Conservation (phyloP, 1,140 invertebrate species). For the Thrips palmi region DNA sequence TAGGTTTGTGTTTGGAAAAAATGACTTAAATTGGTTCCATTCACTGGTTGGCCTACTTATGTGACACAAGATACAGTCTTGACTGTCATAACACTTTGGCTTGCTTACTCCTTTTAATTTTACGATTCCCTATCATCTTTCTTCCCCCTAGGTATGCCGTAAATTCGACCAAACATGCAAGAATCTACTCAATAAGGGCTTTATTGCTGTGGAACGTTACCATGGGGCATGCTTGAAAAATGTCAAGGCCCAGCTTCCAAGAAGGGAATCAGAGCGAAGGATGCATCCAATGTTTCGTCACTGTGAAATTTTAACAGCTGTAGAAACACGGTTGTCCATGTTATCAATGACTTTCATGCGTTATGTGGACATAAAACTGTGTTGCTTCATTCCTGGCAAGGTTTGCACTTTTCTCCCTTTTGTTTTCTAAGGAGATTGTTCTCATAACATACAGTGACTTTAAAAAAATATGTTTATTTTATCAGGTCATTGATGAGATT, state of each 20-base stretch:
- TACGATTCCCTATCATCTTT: too few relatives aligned
- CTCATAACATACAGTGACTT: constrained; percentile 5
- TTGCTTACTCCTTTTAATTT: constrained; percentile 8
- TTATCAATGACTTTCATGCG: constrained; percentile 82
- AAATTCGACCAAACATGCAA: constrained; percentile 57
- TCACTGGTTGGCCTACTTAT: too few relatives aligned
- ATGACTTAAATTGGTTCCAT: background rate
- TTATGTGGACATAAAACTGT: constrained; percentile 60
- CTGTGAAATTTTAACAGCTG: constrained; percentile 72
- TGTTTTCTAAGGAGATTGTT: constrained; percentile 4
- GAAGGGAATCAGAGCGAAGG: constrained; percentile 73
- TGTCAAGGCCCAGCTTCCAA: constrained; percentile 65
- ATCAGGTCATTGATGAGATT: constrained; percentile 76
- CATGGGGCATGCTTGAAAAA: constrained; percentile 52
- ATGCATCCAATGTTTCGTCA: constrained; percentile 67
- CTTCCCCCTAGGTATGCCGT: constrained; percentile 69
- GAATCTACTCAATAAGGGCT: constrained; percentile 60
- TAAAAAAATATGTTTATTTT: constrained; percentile 13
- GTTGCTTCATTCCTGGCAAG: constrained; percentile 88
- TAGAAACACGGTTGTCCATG: constrained; percentile 81
- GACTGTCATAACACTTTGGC: constrained; percentile 7
- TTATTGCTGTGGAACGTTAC: constrained; percentile 55
- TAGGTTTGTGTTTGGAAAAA: background rate
- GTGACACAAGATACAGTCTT: too few relatives aligned
- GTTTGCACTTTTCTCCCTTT: constrained; percentile 25